Conservation (phyloP, 2,113 vertebrate species). For the Bos taurus region DNA sequence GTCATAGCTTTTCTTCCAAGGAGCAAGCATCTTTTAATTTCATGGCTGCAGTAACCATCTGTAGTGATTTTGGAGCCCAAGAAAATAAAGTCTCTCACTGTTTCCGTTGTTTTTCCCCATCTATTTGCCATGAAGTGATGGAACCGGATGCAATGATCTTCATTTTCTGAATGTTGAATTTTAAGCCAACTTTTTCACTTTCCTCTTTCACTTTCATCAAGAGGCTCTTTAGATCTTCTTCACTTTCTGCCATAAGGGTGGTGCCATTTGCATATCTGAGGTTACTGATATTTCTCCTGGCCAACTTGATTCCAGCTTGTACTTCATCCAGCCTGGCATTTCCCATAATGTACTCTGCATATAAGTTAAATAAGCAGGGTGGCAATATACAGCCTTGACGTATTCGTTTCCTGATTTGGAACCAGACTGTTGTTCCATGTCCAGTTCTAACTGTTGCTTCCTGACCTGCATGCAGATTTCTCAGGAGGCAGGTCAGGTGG, state of each 20-base stretch:
- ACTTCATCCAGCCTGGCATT: neutral
- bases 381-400: neutral
- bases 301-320: neutral
- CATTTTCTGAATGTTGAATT: neutral
- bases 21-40: neutral
- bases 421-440: neutral
- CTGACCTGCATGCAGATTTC: neutral
- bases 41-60: neutral
- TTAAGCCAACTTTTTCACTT: neutral
- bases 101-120: neutral
- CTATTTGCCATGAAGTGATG: neutral
- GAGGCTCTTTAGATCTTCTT: neutral
- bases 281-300: neutral
- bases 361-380: neutral
- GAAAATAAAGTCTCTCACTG: neutral
- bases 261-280: neutral
- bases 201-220: neutral
- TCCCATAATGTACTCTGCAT: neutral
- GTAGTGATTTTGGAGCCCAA: neutral
- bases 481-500: neutral
- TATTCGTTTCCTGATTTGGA: rapidly evolving
- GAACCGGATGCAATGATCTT: rapidly evolving
- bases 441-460: neutral
- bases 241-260: neutral
- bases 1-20: neutral